These are phyloP conservation scores for Andrena chrysosceles DNA, from an alignment of 2,888 invertebrate genomes.

Conservation along the genomic window DNA sequence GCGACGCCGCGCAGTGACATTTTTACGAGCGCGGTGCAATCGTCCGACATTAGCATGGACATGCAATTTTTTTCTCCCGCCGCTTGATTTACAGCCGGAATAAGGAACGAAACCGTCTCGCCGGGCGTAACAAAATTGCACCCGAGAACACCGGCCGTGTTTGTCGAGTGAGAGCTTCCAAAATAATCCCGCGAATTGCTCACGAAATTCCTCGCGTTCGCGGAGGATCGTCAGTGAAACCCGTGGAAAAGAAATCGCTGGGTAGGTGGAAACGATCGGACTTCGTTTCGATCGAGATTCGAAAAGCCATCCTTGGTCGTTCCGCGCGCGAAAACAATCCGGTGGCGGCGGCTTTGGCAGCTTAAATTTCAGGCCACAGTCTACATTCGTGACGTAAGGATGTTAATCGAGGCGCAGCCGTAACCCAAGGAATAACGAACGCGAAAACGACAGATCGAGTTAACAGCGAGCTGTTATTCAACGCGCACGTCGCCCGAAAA, in stretches of 20 bases:
- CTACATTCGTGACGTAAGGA: constrained; percentile 71
- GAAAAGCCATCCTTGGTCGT: constrained; percentile 41
- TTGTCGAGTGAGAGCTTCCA: too few relatives aligned
- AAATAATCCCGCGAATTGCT: not conserved
- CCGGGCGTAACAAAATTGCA: constrained; percentile 10
- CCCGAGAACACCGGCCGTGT: not conserved
- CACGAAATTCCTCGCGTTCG: not conserved
- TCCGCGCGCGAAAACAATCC: constrained; percentile 27
- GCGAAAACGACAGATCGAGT: constrained; percentile 32
- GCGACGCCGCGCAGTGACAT: constrained; percentile 31
- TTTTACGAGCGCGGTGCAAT: constrained; percentile 61
- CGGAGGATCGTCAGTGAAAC: not conserved
- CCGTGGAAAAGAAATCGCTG: not conserved
- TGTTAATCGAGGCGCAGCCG: constrained; percentile 53
- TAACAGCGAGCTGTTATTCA: constrained; percentile 6
- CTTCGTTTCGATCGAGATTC: constrained; percentile 1
- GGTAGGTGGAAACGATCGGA: not conserved
- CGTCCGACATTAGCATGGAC: constrained; percentile 47
- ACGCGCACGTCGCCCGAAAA: not conserved
- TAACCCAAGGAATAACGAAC: constrained; percentile 30
- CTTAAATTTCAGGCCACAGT: constrained; percentile 67
- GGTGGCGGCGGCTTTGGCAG: constrained; percentile 22
- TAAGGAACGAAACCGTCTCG: constrained; percentile 18
- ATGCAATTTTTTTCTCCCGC: constrained; percentile 43
- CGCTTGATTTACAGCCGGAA: constrained; percentile 51